Evolutionary conservation across 30 jellyfish, hydroid and myxozoan genomes (phyloP).

Genomic region (Aurelia aurita complex sp. Pacific): DNA sequence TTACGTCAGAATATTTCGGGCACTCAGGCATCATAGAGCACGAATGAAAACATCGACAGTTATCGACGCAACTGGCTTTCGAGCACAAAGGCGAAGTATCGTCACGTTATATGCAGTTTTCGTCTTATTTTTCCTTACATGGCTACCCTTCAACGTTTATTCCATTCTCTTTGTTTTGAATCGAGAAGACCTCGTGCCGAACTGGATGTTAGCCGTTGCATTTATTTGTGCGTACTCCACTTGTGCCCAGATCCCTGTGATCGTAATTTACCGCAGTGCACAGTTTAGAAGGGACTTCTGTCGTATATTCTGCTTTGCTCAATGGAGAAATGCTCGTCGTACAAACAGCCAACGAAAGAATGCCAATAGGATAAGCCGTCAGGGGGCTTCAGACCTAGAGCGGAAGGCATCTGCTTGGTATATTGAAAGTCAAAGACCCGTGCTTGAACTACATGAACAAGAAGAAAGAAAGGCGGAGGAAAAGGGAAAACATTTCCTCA

Average conservation of each 20-base stretch:
- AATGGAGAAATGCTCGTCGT: background rate
- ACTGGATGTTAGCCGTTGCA: slow-evolving; percentile 56
- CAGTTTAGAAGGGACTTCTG: slow-evolving; percentile 27
- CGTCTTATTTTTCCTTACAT: slow-evolving; percentile 56
- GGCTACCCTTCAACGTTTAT: slow-evolving; percentile 81
- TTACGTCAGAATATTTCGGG: slow-evolving; percentile 47
- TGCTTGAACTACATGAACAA: background rate
- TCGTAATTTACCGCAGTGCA: slow-evolving; percentile 61
- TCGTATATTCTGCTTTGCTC: background rate
- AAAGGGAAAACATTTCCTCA: background rate
- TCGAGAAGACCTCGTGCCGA: slow-evolving; percentile 38
- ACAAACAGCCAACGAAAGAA: background rate
- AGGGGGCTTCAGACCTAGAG: slow-evolving; percentile 4
- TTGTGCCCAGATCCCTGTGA: slow-evolving; percentile 73
- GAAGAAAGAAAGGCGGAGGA: background rate
- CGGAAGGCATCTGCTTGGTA: slow-evolving; percentile 47
- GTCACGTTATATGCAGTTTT: slow-evolving; percentile 63
- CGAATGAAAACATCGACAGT: slow-evolving; percentile 41
- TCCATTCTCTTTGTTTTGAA: slow-evolving; percentile 54
- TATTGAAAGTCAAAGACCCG: slow-evolving; percentile 11
- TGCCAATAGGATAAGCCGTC: slow-evolving; percentile 1
- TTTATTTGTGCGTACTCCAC: slow-evolving; percentile 68
- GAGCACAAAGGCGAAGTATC: slow-evolving; percentile 61
- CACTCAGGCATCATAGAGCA: slow-evolving; percentile 50
- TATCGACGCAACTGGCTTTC: slow-evolving; percentile 41